Evolutionary conservation across 35 echinoderm and acorn worm genomes (phyloP), one percentile per base, ranked within the genome.

Genomic region (Acanthaster planci): DNA sequence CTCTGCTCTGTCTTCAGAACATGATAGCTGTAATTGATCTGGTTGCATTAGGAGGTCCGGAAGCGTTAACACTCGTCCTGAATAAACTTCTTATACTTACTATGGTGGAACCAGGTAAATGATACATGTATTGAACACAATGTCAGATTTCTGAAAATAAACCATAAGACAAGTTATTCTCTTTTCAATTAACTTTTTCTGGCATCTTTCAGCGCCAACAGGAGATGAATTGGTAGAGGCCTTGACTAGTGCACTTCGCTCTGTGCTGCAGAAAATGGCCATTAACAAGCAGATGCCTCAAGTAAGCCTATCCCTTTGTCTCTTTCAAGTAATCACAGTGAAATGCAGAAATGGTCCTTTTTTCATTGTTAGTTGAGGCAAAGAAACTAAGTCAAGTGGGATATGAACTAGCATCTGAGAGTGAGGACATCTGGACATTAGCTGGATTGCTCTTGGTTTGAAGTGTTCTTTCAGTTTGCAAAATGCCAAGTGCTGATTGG

Each of bases 261-360:
- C 95, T 52, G 84, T 93, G 23, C 76, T 97, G 5, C 95, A 97
- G 58, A 97, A 97, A 80, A 97, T 97, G 95, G 91, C 91, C 8
- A 59, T 54, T 19, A 81, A 81, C 54, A 88, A 97, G 59, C 78
- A 82, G 27, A 76, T 85, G 5, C 95, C 95, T 85, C 64, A 97
- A 88, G 95, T 97, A 67, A 82, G 79, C 32, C 23, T 38, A 18
- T 52, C 64, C 22, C 1, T 1, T 10, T 27, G 22, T 72, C 10
- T 72, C 29, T 26, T 47, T 47, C 42, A 47, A n/a, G n/a, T n/a
- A n/a, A n/a, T n/a, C n/a, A n/a, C n/a, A n/a, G n/a, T n/a, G n/a
- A n/a, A n/a, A n/a, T n/a, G n/a, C n/a, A n/a, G n/a, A n/a, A n/a
- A n/a, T n/a, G n/a, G n/a, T n/a, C n/a, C n/a, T n/a, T n/a, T n/a